Conservation (phyloP, 2,888 invertebrate genomes). For the Busseola fusca region DNA sequence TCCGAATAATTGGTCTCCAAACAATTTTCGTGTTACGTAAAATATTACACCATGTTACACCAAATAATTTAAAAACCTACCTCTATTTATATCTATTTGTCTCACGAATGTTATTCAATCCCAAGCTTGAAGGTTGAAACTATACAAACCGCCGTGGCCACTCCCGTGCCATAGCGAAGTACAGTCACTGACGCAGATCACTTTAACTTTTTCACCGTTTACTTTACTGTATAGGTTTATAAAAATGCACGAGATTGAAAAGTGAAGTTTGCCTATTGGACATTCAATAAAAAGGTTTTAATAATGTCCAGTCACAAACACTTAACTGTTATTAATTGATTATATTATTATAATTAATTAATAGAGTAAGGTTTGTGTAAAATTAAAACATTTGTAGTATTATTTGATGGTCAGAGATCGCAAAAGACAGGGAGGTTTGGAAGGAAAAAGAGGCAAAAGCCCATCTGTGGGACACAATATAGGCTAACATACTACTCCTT, state of each 20-base stretch:
- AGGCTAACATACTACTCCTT: too few relatives aligned
- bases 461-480: too few relatives aligned
- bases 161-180: conserved; percentile 15
- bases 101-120: conserved; percentile 38
- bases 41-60: conserved; percentile 9
- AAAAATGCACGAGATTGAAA: neutral
- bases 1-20: neutral
- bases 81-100: conserved; percentile 23
- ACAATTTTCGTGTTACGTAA: neutral
- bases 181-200: neutral
- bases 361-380: neutral
- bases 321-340: neutral
- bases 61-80: neutral
- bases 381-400: neutral
- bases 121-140: conserved; percentile 20
- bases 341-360: neutral
- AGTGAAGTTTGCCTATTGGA: neutral
- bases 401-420: neutral
- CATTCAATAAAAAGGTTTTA: neutral
- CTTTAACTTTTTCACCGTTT: neutral
- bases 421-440: too few relatives aligned
- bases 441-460: too few relatives aligned
- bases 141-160: conserved; percentile 11
- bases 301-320: too few relatives aligned
- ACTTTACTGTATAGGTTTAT: neutral